Percentiles rank a stretch among this genome's conserved stretches.
Evolutionary conservation across 2,888 invertebrate species (phyloP).

Genomic region (Microctonus aethiopoides): DNA sequence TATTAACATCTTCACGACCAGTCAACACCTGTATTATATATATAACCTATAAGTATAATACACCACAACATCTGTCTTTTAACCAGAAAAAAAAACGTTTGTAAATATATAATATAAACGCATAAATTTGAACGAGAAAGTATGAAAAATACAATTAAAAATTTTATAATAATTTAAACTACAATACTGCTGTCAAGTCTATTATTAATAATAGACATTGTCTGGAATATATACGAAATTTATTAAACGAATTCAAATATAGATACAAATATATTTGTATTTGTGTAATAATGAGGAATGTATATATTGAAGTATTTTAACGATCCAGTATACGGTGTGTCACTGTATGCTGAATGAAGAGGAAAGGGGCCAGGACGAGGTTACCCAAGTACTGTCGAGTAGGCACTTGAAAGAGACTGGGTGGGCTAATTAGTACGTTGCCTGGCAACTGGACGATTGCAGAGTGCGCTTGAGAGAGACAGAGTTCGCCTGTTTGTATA

Average conservation of each 20-base stretch:
- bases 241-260: not conserved
- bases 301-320: conserved; percentile 41
- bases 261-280: not conserved
- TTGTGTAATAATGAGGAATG: not conserved
- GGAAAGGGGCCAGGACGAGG: conserved; percentile 48
- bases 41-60: conserved; percentile 19
- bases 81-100: not conserved
- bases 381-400: conserved; percentile 64
- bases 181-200: not conserved
- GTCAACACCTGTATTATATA: conserved; percentile 42
- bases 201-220: not conserved
- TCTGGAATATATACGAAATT: too few species aligned
- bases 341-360: conserved; percentile 44
- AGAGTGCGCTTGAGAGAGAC: conserved; percentile 7
- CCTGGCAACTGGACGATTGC: conserved; percentile 63
- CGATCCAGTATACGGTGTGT: conserved; percentile 49
- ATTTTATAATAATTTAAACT: not conserved
- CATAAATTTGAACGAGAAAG: not conserved
- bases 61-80: conserved; percentile 28
- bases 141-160: too few species aligned
- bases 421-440: conserved; percentile 67
- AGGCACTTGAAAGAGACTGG: conserved; percentile 66
- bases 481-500: not conserved
- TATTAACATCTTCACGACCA: conserved; percentile 65
- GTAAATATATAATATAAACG: not conserved